Evolutionary conservation across 2,797 vertebrate genomes (phyloP).

Genomic region (Coilia nasus): DNA sequence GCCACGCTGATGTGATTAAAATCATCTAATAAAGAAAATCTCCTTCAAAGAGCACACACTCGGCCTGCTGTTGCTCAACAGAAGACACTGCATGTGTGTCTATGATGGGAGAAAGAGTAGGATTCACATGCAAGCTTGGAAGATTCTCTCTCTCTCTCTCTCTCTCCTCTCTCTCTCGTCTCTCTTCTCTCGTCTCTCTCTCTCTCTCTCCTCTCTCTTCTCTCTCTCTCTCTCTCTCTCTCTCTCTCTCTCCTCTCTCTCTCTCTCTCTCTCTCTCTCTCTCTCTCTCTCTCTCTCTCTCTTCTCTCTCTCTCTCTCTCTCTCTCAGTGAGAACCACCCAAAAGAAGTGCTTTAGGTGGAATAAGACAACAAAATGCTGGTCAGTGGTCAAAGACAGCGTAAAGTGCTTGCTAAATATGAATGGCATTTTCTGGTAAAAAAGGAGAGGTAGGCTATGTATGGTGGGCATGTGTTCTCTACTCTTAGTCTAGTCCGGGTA

Average conservation of each 20-base stretch:
- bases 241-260: too few species aligned
- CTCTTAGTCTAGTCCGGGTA: background rate
- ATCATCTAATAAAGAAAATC: slow-evolving; percentile 51
- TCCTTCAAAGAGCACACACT: slow-evolving; percentile 29
- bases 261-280: too few species aligned
- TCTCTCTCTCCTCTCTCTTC: too few species aligned
- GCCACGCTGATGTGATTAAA: slow-evolving; percentile 51
- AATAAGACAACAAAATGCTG: background rate
- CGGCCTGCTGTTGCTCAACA: background rate
- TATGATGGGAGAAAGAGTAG: background rate
- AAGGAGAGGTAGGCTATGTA: background rate
- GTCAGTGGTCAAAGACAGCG: background rate
- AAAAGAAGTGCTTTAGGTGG: background rate
- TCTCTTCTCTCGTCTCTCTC: too few species aligned
- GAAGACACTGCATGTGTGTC: background rate
- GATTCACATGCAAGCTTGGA: background rate
- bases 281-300: too few species aligned
- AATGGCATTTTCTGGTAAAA: background rate
- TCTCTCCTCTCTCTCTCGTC: too few species aligned
- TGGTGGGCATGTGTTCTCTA: background rate
- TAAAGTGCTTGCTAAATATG: background rate
- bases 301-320: too few species aligned
- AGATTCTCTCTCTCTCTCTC: background rate
- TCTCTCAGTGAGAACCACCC: background rate
- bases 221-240: too few species aligned